A percentile compares a stretch with the other conserved stretches of the same genome.
Conservation (phyloP, 2,888 invertebrate species). For the Sminthurinus aureus region DNA sequence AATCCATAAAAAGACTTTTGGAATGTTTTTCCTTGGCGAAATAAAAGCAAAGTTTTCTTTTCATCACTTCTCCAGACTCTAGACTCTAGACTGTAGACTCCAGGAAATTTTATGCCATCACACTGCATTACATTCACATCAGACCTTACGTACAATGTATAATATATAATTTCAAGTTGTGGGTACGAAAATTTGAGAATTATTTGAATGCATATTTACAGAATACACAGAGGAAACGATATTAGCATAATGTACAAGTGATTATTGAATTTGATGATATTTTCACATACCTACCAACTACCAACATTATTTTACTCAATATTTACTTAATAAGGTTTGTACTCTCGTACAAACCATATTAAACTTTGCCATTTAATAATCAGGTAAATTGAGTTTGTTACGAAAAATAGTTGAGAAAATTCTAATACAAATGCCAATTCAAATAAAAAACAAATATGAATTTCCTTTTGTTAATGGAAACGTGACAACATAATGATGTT, state of each 20-base stretch:
- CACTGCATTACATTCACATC: too few relatives aligned
- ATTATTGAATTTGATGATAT: slow-evolving; percentile 27
- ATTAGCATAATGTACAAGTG: not conserved
- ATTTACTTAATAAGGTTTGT: too few relatives aligned
- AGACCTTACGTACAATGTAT: not conserved
- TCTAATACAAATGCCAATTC: too few relatives aligned
- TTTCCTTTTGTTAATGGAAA: too few relatives aligned
- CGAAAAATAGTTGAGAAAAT: not conserved
- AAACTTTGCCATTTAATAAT: not conserved
- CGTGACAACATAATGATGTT: too few relatives aligned
- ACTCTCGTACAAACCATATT: not conserved
- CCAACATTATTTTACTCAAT: slow-evolving; percentile 14
- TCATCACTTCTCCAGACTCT: not conserved
- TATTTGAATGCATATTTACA: not conserved
- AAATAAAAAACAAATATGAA: too few relatives aligned
- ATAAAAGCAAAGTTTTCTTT: slow-evolving; percentile 37
- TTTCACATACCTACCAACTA: not conserved
- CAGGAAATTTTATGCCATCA: not conserved
- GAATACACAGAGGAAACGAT: not conserved
- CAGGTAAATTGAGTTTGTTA: slow-evolving; percentile 22
- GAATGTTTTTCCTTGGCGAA: slow-evolving; percentile 10
- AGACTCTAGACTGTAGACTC: not conserved
- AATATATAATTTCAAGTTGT: too few relatives aligned
- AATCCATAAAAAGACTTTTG: slow-evolving; percentile 24
- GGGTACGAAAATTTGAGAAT: not conserved